phyloP scores from a whole-genome alignment of 2,888 invertebrate genomes.

The Ormyrus pomaceus region DNA sequence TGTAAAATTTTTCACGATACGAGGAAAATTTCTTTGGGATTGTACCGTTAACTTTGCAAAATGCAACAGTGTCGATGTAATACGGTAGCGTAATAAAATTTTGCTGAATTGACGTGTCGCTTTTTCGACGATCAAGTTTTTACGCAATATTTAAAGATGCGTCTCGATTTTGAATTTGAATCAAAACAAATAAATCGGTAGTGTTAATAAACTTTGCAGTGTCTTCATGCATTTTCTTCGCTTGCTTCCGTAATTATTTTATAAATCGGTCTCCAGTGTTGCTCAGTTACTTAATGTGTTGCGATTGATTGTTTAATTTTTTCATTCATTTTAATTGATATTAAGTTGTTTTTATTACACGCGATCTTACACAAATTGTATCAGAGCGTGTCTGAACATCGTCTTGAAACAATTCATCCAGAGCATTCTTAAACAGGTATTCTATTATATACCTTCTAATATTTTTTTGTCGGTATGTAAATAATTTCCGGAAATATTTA shows the following conservation, averaged over 20 bases:
- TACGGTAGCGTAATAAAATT: slow-evolving; percentile 30
- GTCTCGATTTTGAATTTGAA: slow-evolving; percentile 10
- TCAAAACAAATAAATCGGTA: slow-evolving; percentile 2
- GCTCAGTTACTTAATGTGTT: no score
- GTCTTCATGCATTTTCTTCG: neutral
- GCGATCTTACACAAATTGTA: no score
- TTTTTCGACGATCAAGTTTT: slow-evolving; percentile 28
- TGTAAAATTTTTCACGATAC: neutral
- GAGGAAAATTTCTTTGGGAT: slow-evolving; percentile 5
- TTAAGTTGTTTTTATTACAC: no score
- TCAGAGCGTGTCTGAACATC: neutral
- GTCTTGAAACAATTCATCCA: neutral
- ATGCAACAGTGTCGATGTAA: neutral
- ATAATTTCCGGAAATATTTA: no score
- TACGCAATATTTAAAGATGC: slow-evolving; percentile 35
- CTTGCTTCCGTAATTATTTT: slow-evolving; percentile 4
- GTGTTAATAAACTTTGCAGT: slow-evolving; percentile 16
- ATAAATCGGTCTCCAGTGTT: neutral
- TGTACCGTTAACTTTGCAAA: neutral
- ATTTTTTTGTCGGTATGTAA: no score
- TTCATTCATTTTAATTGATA: neutral
- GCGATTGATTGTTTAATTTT: neutral
- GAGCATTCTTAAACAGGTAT: neutral
- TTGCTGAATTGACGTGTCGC: slow-evolving; percentile 54
- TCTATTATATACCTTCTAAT: no score